Evolutionary conservation across 2,113 vertebrate genomes (phyloP).

Genomic region (Myodes glareolus): DNA sequence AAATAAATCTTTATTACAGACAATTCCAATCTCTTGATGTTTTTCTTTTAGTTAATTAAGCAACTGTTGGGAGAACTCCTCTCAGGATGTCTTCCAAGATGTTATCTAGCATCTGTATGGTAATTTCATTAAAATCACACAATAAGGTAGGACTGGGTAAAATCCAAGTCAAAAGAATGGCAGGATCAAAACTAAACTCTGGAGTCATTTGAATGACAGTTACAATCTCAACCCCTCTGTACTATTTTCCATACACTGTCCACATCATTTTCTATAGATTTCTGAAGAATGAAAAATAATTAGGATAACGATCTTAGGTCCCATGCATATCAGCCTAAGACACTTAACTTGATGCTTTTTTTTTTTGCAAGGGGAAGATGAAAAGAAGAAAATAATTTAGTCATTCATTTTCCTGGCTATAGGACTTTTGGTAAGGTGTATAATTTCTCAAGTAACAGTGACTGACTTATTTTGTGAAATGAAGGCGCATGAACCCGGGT

Average conservation of each 20-base stretch:
- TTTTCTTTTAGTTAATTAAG: neutral
- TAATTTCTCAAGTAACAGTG: neutral
- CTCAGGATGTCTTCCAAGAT: constrained; percentile 46
- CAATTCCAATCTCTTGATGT: neutral
- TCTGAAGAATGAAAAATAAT: neutral
- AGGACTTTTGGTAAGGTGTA: neutral
- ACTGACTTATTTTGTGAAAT: neutral
- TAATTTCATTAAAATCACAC: neutral
- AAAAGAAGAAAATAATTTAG: neutral
- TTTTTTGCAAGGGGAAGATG: neutral
- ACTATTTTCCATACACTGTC: neutral
- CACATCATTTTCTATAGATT: neutral
- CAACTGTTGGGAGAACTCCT: constrained; percentile 22
- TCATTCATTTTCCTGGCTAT: neutral
- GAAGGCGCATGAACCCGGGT: neutral
- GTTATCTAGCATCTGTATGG: neutral
- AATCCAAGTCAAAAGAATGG: neutral
- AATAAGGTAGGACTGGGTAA: constrained; percentile 2
- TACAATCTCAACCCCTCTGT: neutral
- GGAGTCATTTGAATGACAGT: neutral
- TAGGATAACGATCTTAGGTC: neutral
- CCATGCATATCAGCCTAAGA: neutral
- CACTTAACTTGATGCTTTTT: neutral
- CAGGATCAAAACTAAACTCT: neutral
- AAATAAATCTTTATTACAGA: constrained; percentile 25